A percentile compares a stretch with the other conserved stretches of the same genome.
Conservation (phyloP, 2,797 vertebrate genomes). For the Aldrovandia affinis region DNA sequence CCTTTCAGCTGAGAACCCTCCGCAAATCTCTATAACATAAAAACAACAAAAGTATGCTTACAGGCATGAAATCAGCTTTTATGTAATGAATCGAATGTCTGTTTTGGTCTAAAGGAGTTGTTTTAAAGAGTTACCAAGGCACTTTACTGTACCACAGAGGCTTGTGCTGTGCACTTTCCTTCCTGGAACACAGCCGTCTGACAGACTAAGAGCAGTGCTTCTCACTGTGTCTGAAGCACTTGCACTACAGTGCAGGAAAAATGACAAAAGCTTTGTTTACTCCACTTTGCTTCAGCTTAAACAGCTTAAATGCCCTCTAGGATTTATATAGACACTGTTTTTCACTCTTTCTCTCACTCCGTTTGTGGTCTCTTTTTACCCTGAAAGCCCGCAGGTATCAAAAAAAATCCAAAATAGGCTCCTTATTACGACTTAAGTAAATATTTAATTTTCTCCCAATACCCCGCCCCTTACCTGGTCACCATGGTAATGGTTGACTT, state of each 20-base stretch:
- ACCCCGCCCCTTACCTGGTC: background rate
- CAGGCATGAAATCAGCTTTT: background rate
- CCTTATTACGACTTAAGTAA: background rate
- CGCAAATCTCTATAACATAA: background rate
- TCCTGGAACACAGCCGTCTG: background rate
- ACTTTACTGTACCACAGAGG: background rate
- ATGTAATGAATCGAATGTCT: background rate
- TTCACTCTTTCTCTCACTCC: conserved; percentile 42
- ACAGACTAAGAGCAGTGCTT: background rate
- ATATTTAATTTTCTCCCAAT: background rate
- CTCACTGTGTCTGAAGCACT: background rate
- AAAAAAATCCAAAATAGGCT: background rate
- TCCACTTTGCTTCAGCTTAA: background rate
- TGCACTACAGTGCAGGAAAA: background rate
- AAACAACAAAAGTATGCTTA: background rate
- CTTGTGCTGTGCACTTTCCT: background rate
- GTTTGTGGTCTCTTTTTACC: background rate
- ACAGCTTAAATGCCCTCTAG: background rate
- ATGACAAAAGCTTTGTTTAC: background rate
- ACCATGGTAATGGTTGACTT: conserved; percentile 12
- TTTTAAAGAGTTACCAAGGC: background rate
- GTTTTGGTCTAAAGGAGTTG: background rate
- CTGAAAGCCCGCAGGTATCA: background rate
- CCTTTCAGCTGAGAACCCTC: background rate
- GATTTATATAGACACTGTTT: background rate